Conservation (phyloP, 2,113 vertebrate species). For the Nothocercus julius region DNA sequence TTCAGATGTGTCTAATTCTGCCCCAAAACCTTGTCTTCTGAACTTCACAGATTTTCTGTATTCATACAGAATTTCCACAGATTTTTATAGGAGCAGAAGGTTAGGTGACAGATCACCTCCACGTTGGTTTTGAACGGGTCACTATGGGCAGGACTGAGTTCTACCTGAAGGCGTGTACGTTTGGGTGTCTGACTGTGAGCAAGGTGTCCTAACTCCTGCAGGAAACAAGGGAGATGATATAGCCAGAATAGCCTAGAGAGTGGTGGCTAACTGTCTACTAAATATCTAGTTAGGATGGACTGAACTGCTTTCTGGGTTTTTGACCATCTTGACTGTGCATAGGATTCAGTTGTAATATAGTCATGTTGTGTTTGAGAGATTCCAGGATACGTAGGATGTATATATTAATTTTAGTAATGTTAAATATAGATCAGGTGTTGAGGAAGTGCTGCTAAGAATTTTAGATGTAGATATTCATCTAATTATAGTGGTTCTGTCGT, state of each 20-base stretch:
- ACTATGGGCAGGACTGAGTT: not conserved
- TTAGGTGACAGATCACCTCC: not conserved
- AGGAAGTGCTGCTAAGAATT: not conserved
- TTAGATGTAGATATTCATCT: not conserved
- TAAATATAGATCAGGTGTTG: not conserved
- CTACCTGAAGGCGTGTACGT: not conserved
- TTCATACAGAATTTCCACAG: not conserved
- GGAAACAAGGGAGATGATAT: accelerated
- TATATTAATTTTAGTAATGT: not conserved
- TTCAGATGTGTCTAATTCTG: not conserved
- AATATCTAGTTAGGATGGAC: not conserved
- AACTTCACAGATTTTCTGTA: not conserved
- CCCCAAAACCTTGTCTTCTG: not conserved
- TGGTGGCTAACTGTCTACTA: not conserved
- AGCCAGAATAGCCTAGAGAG: not conserved
- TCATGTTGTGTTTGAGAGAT: not conserved
- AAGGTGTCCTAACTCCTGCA: not conserved
- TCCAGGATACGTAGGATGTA: not conserved
- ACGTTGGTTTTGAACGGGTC: not conserved
- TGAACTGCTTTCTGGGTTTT: not conserved
- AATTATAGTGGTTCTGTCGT: not conserved
- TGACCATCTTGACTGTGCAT: not conserved
- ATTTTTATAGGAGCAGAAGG: not conserved
- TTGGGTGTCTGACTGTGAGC: not conserved
- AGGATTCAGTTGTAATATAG: not conserved